Percentiles rank a stretch among this genome's conserved stretches.
Evolutionary conservation across 2,888 invertebrate genomes (phyloP).

Genomic region (Harpagoxenus sublaevis): DNA sequence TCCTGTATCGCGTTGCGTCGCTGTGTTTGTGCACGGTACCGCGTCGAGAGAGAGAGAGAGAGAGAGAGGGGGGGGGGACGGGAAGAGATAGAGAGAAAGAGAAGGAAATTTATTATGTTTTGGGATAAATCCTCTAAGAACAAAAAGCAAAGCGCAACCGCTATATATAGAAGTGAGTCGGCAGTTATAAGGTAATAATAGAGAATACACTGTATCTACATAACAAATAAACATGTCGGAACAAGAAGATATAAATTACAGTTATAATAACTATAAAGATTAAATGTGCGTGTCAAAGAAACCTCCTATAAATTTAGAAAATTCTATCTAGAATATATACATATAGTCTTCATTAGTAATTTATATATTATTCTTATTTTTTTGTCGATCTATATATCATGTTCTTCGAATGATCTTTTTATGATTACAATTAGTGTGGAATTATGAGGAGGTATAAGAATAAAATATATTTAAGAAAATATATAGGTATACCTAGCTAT

Average conservation of each 20-base stretch:
- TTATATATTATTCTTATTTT: neutral
- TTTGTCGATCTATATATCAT: neutral
- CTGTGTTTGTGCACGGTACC: constrained; percentile 58
- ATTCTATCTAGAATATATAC: neutral
- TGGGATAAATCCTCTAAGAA: constrained; percentile 48
- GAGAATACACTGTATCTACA: constrained; percentile 46
- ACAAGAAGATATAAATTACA: constrained; percentile 46
- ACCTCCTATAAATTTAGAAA: neutral
- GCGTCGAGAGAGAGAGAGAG: constrained; percentile 33
- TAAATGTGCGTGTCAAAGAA: neutral
- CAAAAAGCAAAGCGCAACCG: constrained; percentile 51
- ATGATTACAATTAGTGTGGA: neutral
- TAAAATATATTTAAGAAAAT: neutral
- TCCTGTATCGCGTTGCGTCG: constrained; percentile 65
- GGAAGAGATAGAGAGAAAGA: neutral
- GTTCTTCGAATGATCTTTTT: neutral
- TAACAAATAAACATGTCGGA: constrained; percentile 50
- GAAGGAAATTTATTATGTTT: constrained; percentile 53
- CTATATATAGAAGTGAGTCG: constrained; percentile 41
- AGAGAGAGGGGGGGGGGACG: neutral
- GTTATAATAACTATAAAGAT: constrained; percentile 17
- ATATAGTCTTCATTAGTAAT: neutral
- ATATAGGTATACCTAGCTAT: neutral
- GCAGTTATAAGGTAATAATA: constrained; percentile 55
- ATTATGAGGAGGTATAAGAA: neutral